phyloP scores from a whole-genome alignment of 2,797 vertebrate genomes.

The Pseudochirops cupreus region DNA sequence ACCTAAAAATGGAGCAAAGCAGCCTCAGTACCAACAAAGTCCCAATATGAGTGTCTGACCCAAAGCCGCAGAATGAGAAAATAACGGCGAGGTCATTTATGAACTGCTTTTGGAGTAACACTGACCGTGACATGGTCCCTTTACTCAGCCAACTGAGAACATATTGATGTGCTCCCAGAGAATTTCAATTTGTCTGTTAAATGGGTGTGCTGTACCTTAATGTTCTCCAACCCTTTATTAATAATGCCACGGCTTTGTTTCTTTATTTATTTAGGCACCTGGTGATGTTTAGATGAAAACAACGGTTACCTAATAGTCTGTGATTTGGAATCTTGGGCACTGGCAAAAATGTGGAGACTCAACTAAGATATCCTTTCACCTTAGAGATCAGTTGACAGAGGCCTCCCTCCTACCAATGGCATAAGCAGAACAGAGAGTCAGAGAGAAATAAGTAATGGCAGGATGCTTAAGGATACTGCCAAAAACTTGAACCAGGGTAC shows the following conservation, averaged over 20 bases:
- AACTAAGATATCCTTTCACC: neutral
- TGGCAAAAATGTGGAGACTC: neutral
- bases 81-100: conserved; percentile 74
- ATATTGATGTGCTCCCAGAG: conserved; percentile 20
- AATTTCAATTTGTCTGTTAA: neutral
- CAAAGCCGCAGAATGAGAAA: conserved; percentile 76
- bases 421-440: neutral
- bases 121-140: conserved; percentile 42
- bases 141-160: conserved; percentile 1
- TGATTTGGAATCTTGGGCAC: neutral
- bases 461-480: neutral
- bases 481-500: neutral
- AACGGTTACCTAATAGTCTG: neutral
- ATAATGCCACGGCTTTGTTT: neutral
- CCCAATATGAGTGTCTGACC: conserved; percentile 81
- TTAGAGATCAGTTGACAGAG: neutral
- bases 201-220: conserved; percentile 8
- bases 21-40: conserved; percentile 78
- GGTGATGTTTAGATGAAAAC: neutral
- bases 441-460: neutral
- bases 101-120: conserved; percentile 40
- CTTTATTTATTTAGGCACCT: conserved; percentile 3
- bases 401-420: neutral
- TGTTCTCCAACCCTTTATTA: conserved; percentile 5
- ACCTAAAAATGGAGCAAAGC: conserved; percentile 80